Evolutionary conservation across 1,140 invertebrate genomes (phyloP).

Genomic region (Oscheius sp.): DNA sequence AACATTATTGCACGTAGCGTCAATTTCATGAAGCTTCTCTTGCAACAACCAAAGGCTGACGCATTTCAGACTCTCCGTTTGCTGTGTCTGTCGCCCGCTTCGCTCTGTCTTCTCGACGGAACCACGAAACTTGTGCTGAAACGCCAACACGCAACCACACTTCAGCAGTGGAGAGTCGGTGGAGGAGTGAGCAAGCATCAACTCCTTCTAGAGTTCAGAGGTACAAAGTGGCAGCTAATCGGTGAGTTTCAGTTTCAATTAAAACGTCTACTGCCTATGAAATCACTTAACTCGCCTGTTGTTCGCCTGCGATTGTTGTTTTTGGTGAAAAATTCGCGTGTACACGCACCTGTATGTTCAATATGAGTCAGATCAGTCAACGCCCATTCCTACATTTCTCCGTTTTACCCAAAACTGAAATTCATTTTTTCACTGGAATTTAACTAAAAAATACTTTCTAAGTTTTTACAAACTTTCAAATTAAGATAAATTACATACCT

Average conservation of each 20-base stretch:
- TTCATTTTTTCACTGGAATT: too few relatives aligned
- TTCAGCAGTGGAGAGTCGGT: conserved; percentile 71
- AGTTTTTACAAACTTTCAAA: too few relatives aligned
- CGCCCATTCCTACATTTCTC: too few relatives aligned
- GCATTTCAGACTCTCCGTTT: conserved; percentile 67
- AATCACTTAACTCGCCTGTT: too few relatives aligned
- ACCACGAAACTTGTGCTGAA: conserved; percentile 69
- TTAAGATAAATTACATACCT: too few relatives aligned
- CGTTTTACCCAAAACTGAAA: too few relatives aligned
- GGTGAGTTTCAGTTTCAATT: conserved; percentile 48
- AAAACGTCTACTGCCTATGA: too few relatives aligned
- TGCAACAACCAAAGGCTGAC: neutral
- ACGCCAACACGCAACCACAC: conserved; percentile 68
- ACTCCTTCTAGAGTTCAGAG: conserved; percentile 70
- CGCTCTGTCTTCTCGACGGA: conserved; percentile 70
- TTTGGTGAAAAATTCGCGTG: too few relatives aligned
- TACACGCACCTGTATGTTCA: too few relatives aligned
- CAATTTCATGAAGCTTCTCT: neutral
- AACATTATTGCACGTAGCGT: neutral
- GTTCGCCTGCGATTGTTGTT: too few relatives aligned
- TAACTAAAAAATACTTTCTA: too few relatives aligned
- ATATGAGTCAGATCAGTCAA: too few relatives aligned
- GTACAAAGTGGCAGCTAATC: conserved; percentile 67
- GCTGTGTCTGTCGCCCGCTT: conserved; percentile 68
- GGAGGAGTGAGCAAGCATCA: conserved; percentile 70